phyloP scores from a whole-genome alignment of 1,140 invertebrate species.

The Camponotus vicinus region DNA sequence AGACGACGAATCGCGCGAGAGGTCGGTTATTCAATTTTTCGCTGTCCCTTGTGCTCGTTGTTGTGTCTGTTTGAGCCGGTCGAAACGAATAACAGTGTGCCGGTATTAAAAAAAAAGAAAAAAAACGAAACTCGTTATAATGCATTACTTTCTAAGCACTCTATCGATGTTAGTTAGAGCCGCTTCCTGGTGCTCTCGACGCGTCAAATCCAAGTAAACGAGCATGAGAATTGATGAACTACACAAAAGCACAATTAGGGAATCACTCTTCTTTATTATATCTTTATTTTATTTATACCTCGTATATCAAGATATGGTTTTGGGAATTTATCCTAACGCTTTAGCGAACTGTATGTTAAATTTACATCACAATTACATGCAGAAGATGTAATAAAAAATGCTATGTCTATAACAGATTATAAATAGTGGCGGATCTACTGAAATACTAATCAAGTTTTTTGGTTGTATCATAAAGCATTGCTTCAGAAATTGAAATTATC shows the following conservation, averaged over 20 bases:
- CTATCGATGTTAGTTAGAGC: constrained; percentile 40
- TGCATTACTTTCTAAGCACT: constrained; percentile 48
- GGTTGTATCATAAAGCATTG: background rate
- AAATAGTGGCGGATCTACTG: too few relatives aligned
- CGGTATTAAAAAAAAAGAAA: too few relatives aligned
- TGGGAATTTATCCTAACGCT: too few relatives aligned
- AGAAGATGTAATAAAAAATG: too few relatives aligned
- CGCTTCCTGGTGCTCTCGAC: constrained; percentile 32
- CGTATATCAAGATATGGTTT: too few relatives aligned
- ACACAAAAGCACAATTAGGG: background rate
- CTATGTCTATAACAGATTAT: too few relatives aligned
- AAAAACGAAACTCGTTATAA: constrained; percentile 33
- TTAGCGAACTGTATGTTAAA: too few relatives aligned
- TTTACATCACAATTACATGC: too few relatives aligned
- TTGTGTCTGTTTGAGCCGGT: constrained; percentile 18
- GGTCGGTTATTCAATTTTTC: constrained; percentile 21
- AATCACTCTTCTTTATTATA: background rate
- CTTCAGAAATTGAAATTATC: background rate
- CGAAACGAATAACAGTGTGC: background rate
- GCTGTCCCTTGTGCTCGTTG: constrained; percentile 27
- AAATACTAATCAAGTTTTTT: background rate
- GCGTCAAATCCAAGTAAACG: constrained; percentile 11
- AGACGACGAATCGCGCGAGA: constrained; percentile 50
- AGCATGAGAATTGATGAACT: background rate
- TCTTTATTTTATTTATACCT: too few relatives aligned